Evolutionary conservation across 2,888 invertebrate species (phyloP), one percentile per base, ranked within the genome.

Genomic region (Blomia tropicalis): DNA sequence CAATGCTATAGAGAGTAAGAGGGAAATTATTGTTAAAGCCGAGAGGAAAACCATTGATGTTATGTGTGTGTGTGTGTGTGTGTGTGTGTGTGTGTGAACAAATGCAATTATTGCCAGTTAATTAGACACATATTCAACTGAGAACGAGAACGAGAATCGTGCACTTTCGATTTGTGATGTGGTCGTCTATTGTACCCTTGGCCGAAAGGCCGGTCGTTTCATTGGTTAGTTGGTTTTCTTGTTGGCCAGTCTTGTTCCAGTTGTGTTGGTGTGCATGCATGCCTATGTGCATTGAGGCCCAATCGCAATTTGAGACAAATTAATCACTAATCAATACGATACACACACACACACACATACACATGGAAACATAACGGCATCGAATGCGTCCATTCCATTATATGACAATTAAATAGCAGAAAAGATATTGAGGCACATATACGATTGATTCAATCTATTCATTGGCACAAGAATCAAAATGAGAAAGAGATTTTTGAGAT

Each of bases 61-160:
- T n/a, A n/a, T n/a, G n/a, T n/a, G n/a, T n/a, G n/a, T n/a, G n/a
- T n/a, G n/a, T n/a, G n/a, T n/a, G n/a, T n/a, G n/a, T n/a, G n/a
- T n/a, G n/a, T n/a, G n/a, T n/a, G n/a, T n/a, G n/a, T n/a, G n/a
- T n/a, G n/a, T n/a, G n/a, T n/a, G n/a, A n/a, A 36, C 36, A 22
- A 47, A 47, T 47, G 51, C 51, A 47, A 47, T 47, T 47, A 47
- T 47, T 47, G 51, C 51, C 51, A 47, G 51, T 47, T 47, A 47
- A 47, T 47, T 47, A 47, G 51, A 47, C 51, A 47, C 51, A 47
- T 47, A 47, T 47, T 47, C 51, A 47, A 36, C 7, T 36, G 7
- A 11, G 36, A 7, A n/a, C n/a, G n/a, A n/a, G n/a, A 36, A 17
- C 36, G 36, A 36, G 36, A 36, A 17, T 36, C 36, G 36, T 36